Percentiles rank a stretch among this genome's conserved stretches.
Evolutionary conservation across 2,888 invertebrate genomes (phyloP).

Genomic region (Stenolophus ochropezus): DNA sequence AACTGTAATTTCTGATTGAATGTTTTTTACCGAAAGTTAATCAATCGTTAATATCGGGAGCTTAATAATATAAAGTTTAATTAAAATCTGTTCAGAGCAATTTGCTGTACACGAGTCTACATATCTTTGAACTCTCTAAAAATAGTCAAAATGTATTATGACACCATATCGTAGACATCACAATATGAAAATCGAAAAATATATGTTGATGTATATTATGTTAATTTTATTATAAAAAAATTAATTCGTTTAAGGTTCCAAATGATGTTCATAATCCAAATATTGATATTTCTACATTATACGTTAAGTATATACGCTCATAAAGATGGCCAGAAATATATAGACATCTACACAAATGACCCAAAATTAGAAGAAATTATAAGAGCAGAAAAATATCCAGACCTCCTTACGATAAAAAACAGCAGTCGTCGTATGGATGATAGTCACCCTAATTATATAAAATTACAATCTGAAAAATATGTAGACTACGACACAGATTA

Average conservation of each 20-base stretch:
- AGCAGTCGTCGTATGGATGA: neutral
- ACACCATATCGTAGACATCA: too few species aligned
- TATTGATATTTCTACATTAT: neutral
- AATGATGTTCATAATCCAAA: slow-evolving; percentile 6
- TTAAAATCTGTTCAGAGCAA: too few species aligned
- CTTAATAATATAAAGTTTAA: too few species aligned
- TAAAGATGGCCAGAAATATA: slow-evolving; percentile 36
- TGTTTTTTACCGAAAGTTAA: too few species aligned
- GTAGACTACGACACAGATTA: slow-evolving; percentile 29
- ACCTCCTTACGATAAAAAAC: slow-evolving; percentile 33
- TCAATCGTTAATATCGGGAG: too few species aligned
- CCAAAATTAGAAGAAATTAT: slow-evolving; percentile 49
- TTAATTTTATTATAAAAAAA: too few species aligned
- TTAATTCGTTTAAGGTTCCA: slow-evolving; percentile 8
- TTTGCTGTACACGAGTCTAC: too few species aligned
- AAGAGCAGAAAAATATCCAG: slow-evolving; percentile 33
- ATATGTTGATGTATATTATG: too few species aligned
- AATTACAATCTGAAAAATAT: slow-evolving; percentile 45
- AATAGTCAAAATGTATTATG: too few species aligned
- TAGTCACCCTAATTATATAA: slow-evolving; percentile 8
- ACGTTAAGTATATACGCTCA: neutral
- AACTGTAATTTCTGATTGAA: too few species aligned
- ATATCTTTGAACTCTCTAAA: too few species aligned
- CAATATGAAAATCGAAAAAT: too few species aligned
- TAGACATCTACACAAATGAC: slow-evolving; percentile 55